Conservation (phyloP, 2,888 invertebrate species). For the Macropis europaea region DNA sequence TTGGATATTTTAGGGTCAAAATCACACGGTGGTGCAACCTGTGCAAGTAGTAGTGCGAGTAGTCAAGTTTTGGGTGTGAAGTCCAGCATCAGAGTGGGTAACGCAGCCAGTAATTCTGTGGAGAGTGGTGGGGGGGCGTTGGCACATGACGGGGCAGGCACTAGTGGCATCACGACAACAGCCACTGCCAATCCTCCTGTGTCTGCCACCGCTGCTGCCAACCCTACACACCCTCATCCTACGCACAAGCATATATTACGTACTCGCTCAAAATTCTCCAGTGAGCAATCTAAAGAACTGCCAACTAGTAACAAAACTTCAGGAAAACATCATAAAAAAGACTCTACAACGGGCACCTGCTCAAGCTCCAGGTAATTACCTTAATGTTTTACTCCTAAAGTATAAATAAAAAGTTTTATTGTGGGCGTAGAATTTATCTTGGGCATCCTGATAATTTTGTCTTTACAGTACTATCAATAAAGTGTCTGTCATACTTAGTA, state of each 20-base stretch:
- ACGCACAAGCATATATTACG: conserved; percentile 77
- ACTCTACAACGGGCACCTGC: conserved; percentile 85
- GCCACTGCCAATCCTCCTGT: conserved; percentile 75
- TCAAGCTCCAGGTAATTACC: conserved; percentile 82
- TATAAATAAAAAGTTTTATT: too few relatives aligned
- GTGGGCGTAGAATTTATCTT: too few relatives aligned
- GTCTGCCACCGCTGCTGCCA: conserved; percentile 75
- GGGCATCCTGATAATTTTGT: too few relatives aligned
- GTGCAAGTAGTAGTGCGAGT: conserved; percentile 72
- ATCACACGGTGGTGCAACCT: conserved; percentile 67
- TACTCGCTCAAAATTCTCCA: conserved; percentile 74
- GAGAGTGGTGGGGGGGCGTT: conserved; percentile 79
- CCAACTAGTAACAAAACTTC: conserved; percentile 78
- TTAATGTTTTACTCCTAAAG: too few relatives aligned
- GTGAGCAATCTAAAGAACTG: conserved; percentile 76
- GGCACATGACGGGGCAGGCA: conserved; percentile 79
- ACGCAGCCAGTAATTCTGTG: conserved; percentile 79
- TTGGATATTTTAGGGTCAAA: conserved; percentile 63
- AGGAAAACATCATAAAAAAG: conserved; percentile 77
- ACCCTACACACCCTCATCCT: conserved; percentile 81
- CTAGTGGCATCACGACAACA: conserved; percentile 75
- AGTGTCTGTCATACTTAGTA: conserved; percentile 2
- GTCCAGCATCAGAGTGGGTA: conserved; percentile 80
- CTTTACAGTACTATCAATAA: too few relatives aligned
- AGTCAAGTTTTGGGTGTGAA: conserved; percentile 77